These are phyloP conservation scores for Nasonia giraulti DNA, from an alignment of 1,140 invertebrate species.

Conservation along the genomic window DNA sequence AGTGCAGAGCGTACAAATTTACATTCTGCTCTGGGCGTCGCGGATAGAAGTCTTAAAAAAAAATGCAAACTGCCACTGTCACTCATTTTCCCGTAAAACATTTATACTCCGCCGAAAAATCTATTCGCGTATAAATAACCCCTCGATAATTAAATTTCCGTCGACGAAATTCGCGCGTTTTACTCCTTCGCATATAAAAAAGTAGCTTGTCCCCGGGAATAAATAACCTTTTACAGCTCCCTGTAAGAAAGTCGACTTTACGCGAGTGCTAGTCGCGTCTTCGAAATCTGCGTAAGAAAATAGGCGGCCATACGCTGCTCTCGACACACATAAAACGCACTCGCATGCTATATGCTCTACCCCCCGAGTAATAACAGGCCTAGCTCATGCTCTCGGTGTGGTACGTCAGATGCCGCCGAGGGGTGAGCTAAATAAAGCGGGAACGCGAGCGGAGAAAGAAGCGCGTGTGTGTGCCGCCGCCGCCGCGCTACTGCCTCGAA, in stretches of 20 bases:
- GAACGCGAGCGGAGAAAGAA: too few relatives aligned
- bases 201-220: not conserved
- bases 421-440: slow-evolving; percentile 37
- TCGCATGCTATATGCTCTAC: not conserved
- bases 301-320: not conserved
- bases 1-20: too few relatives aligned
- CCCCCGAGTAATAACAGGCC: slow-evolving; percentile 32
- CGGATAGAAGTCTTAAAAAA: too few relatives aligned
- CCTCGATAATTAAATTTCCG: not conserved
- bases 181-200: not conserved
- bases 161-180: not conserved
- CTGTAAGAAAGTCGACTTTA: slow-evolving; percentile 1
- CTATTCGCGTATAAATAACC: too few relatives aligned
- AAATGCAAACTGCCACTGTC: too few relatives aligned
- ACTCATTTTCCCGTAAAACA: too few relatives aligned
- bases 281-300: slow-evolving; percentile 23
- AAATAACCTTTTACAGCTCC: not conserved
- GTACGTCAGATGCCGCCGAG: slow-evolving; percentile 15
- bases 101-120: too few relatives aligned
- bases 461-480: not conserved
- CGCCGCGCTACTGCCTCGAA: not conserved
- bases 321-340: slow-evolving; percentile 19
- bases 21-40: too few relatives aligned
- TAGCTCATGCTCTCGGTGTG: slow-evolving; percentile 9
- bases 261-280: not conserved